Evolutionary conservation across 2,888 invertebrate species (phyloP), one percentile per base, ranked within the genome.

Genomic region (Ecdyonurus torrentis): DNA sequence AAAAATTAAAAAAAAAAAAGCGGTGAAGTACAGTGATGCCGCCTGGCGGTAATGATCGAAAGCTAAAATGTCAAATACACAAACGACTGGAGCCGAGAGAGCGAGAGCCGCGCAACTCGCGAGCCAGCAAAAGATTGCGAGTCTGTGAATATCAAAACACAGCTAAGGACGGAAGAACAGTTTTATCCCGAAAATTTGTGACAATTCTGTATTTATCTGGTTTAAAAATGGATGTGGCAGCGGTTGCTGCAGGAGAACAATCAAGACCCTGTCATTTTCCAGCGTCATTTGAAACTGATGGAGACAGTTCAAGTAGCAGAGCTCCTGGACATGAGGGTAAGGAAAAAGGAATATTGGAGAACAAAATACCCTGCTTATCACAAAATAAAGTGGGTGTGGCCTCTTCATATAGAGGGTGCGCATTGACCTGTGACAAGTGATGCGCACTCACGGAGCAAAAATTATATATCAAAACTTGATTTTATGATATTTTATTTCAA

Each of bases 221-320:
- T n/a, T n/a, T n/a, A n/a, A 37, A 15, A 5, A 37, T 37, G 37
- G 37, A 37, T 37, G 37, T 37, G 5, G 37, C 37, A 37, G 37
- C 37, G 15, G 37, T 15, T 37, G 37, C 37, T 10, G 7, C 37
- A 37, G 7, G 7, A 15, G 37, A 37, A 15, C 37, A 37, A 15
- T 5, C 7, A 5, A 37, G 37, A 37, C 37, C 37, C 15, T 37
- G 37, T 15, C 37, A 37, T 10, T 37, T 37, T 15, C 37, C 37
- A 15, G 37, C 5, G 37, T 15, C 37, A 37, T 37, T 37, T 37
- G 37, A 37, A 15, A 37, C 5, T 37, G 65, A 65, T 52, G 63
- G 63, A 5, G 65, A 63, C 62, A 65, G 65, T 50, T 65, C 63
- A 23, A 50, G 63, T 20, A 64, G 64, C 37, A 23, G 62, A 50